Percentiles rank a stretch among this genome's conserved stretches.
Evolutionary conservation across 2,797 vertebrate genomes (phyloP).

Genomic region (Cephalopachus bancanus): DNA sequence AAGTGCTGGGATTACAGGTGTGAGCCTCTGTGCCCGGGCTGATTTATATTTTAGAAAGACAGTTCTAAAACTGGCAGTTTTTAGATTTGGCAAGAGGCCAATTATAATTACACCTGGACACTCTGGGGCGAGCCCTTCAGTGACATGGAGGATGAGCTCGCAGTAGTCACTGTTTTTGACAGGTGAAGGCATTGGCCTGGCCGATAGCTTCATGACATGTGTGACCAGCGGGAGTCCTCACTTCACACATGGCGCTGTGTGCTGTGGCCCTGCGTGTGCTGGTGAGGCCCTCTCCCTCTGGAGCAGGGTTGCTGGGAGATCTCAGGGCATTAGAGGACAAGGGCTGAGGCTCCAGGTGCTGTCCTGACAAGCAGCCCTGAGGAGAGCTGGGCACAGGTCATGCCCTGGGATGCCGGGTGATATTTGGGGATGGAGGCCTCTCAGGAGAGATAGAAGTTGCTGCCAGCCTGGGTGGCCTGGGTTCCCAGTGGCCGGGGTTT

Average conservation of each 20-base stretch:
- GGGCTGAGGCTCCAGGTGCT: background rate
- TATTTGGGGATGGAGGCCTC: background rate
- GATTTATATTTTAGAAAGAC: background rate
- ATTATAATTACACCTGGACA: background rate
- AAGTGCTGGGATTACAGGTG: too few species aligned
- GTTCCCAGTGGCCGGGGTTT: background rate
- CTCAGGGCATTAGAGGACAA: background rate
- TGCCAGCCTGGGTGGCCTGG: background rate
- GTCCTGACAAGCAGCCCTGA: too few species aligned
- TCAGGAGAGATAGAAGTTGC: background rate
- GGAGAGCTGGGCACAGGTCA: background rate
- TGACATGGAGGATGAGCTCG: background rate
- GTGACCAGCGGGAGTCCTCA: too few species aligned
- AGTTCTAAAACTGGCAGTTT: too few species aligned
- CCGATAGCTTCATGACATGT: too few species aligned
- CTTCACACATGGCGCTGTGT: too few species aligned
- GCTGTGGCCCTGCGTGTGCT: background rate
- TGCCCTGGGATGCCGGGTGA: background rate
- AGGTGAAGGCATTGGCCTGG: fast-evolving
- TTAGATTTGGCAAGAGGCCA: background rate
- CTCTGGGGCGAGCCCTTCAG: background rate
- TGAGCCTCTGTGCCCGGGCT: too few species aligned
- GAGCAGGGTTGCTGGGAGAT: background rate
- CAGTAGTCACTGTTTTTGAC: background rate
- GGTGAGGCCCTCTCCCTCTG: background rate